These are phyloP conservation scores for Marronus borbonicus DNA, from an alignment of 2,888 invertebrate genomes.

Conservation along the genomic window DNA sequence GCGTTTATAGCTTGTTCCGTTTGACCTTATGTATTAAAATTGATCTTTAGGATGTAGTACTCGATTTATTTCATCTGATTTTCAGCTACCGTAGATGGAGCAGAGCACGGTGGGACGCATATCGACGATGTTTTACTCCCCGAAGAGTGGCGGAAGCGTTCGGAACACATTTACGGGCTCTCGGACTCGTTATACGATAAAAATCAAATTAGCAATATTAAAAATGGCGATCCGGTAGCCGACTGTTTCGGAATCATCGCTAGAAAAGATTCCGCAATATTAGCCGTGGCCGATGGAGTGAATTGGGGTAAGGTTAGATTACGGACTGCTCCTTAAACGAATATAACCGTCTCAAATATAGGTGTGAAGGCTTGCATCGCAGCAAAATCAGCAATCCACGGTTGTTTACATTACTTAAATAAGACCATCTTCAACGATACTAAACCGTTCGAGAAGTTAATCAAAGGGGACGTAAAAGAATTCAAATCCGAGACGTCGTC, in stretches of 20 bases:
- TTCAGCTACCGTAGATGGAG: conserved; percentile 6
- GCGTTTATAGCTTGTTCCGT: no score
- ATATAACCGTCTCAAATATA: conserved; percentile 56
- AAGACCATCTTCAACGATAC: conserved; percentile 75
- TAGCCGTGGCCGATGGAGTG: conserved; percentile 91
- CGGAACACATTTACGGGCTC: conserved; percentile 77
- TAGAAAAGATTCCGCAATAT: conserved; percentile 81
- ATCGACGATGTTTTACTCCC: conserved; percentile 63
- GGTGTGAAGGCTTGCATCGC: conserved; percentile 86
- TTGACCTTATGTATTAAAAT: not conserved
- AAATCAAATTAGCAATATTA: conserved; percentile 82
- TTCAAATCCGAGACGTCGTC: conserved; percentile 52
- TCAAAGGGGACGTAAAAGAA: conserved; percentile 61
- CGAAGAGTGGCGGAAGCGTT: conserved; percentile 74
- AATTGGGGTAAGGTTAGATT: conserved; percentile 81
- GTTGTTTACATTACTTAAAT: conserved; percentile 87
- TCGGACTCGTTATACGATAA: conserved; percentile 88
- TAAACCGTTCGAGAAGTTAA: conserved; percentile 66
- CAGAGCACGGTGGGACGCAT: conserved; percentile 21
- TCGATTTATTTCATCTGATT: conserved; percentile 28
- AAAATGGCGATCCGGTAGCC: conserved; percentile 87
- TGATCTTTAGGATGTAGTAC: not conserved
- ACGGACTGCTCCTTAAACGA: no score
- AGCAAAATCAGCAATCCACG: conserved; percentile 89
- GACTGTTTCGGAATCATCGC: conserved; percentile 88